Conservation (phyloP, 2,888 invertebrate genomes). For the Cristatella mucedo region DNA sequence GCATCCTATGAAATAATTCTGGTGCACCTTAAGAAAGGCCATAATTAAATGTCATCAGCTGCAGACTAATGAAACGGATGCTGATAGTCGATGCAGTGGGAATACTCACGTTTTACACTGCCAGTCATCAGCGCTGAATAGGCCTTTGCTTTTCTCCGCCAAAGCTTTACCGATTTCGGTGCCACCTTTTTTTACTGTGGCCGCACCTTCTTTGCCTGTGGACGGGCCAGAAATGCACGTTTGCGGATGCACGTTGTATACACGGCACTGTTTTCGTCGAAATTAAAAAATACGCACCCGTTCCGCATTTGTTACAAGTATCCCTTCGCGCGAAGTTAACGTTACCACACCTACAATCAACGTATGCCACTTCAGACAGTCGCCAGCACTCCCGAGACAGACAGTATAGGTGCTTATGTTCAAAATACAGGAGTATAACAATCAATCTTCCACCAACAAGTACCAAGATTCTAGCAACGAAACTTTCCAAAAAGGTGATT, state of each 20-base stretch:
- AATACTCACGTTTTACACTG: constrained; percentile 80
- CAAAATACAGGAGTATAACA: too few relatives aligned
- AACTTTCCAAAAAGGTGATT: too few relatives aligned
- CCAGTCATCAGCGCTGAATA: constrained; percentile 96
- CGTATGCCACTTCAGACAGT: too few relatives aligned
- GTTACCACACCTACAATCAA: constrained; percentile 57
- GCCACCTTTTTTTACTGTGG: constrained; percentile 40
- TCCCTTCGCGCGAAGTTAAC: constrained; percentile 78
- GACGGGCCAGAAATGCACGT: background rate
- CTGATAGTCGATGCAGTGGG: too few relatives aligned
- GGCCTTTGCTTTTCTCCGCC: constrained; percentile 91
- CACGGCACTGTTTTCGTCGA: background rate
- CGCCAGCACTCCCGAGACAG: too few relatives aligned
- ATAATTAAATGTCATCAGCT: too few relatives aligned
- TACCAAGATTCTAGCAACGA: too few relatives aligned
- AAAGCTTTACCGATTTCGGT: constrained; percentile 94
- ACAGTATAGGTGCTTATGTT: too few relatives aligned
- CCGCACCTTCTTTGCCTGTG: constrained; percentile 30
- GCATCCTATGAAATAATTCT: too few relatives aligned
- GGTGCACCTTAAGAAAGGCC: too few relatives aligned
- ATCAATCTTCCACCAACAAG: too few relatives aligned
- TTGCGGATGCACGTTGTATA: background rate
- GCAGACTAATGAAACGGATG: too few relatives aligned
- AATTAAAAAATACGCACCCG: constrained; percentile 42
- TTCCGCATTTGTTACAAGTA: constrained; percentile 80